Evolutionary conservation across 2,113 vertebrate genomes (phyloP).

Genomic region (Podiceps cristatus): DNA sequence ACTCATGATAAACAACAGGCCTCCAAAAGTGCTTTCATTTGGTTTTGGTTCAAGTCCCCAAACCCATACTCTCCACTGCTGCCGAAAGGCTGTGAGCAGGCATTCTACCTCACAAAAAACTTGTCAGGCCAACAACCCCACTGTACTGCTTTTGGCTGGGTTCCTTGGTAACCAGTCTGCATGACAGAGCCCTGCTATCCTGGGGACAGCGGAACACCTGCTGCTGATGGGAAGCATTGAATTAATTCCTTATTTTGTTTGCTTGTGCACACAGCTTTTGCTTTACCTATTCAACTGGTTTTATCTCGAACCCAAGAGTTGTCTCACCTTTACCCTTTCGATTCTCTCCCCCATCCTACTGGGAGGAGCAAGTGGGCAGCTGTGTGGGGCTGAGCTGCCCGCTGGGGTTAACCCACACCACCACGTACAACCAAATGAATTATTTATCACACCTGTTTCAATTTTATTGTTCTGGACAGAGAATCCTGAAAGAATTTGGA

Average conservation of each 20-base stretch:
- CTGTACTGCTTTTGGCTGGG: background rate
- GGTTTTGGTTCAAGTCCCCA: background rate
- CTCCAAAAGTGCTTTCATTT: background rate
- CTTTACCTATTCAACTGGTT: background rate
- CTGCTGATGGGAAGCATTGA: background rate
- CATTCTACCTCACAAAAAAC: background rate
- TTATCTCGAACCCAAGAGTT: background rate
- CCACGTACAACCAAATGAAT: background rate
- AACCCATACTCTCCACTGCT: background rate
- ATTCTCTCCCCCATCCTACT: background rate
- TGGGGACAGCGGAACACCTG: background rate
- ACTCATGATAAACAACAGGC: background rate
- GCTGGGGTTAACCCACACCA: background rate
- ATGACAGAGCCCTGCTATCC: background rate
- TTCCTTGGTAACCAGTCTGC: background rate
- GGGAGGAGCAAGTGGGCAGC: rapidly evolving
- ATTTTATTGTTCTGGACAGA: background rate
- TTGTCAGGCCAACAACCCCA: background rate
- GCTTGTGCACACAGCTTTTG: background rate
- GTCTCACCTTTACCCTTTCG: background rate
- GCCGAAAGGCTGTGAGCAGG: background rate
- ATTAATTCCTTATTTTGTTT: background rate
- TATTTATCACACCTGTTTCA: background rate
- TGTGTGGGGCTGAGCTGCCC: background rate
- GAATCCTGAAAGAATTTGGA: background rate